Conservation (phyloP, 2,113 vertebrate genomes). For the Cyrtonyx montezumae region DNA sequence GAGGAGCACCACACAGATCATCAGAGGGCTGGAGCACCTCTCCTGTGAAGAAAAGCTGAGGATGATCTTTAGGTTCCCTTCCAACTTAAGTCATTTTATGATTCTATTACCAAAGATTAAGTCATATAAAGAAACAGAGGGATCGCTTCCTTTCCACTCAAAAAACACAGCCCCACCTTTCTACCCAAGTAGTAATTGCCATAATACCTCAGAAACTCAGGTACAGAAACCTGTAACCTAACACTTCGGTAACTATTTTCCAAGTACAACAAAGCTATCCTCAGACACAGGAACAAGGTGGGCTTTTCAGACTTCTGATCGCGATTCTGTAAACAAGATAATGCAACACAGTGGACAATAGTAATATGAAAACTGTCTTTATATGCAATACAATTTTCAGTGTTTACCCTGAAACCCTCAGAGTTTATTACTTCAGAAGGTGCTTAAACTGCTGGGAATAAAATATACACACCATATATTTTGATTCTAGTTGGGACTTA, state of each 20-base stretch:
- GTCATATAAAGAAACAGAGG: not conserved
- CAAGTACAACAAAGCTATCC: not conserved
- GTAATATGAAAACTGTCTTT: not conserved
- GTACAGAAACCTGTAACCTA: not conserved
- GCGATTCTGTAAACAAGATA: conserved; percentile 13
- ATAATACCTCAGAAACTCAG: not conserved
- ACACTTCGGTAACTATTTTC: not conserved
- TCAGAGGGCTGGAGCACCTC: no score
- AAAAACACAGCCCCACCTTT: not conserved
- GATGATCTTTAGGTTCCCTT: no score
- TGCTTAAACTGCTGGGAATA: not conserved
- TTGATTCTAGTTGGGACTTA: not conserved
- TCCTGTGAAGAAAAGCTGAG: no score
- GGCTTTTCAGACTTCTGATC: conserved; percentile 20
- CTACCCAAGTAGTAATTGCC: not conserved
- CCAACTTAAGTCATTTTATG: not conserved
- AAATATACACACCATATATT: not conserved
- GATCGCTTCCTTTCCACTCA: not conserved
- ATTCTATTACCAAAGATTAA: not conserved
- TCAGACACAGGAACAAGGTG: conserved; percentile 26
- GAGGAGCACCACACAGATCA: no score
- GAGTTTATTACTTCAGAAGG: not conserved
- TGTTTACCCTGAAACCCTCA: not conserved
- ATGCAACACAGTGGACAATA: not conserved
- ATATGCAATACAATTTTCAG: not conserved